Evolutionary conservation across 2,113 vertebrate species (phyloP), one percentile per base, ranked within the genome.

Genomic region (Terrapene triunguis): DNA sequence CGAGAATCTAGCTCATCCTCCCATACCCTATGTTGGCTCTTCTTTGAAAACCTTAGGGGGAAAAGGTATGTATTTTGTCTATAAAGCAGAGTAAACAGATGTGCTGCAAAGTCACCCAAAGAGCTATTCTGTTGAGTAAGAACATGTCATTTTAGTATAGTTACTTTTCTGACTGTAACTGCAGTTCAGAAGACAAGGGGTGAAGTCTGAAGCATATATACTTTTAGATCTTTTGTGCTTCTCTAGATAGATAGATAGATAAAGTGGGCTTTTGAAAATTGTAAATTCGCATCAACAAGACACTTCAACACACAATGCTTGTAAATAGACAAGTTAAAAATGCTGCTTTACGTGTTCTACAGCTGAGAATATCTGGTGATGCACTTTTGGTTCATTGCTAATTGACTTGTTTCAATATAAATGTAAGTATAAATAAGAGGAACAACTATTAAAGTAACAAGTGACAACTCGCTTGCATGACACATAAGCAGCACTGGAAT

Each of bases 131-230:
- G n/a, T 38, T 81, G 13, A 89, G 78, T 51, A 96, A 90, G 83
- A 90, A 38, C 47, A 82, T 85, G 32, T 29, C 42, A 25, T 84
- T 87, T 51, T 55, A 27, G 12, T 42, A 1, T n/a, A 83, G 94
- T 57, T 92, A 80, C 1, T 59, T 89, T 72, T 95, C 89, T 86
- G 81, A 78, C 83, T 84, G 85, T 44, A 96, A 3, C 35, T 72
- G 22, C 80, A 27, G 72, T 90, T 94, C 82, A 96, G 91, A 62
- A 32, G 29, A 50, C 42, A 59, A 86, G 80, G 54, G 6, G 1
- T 10, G 38, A 89, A 44, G 55, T 80, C 8, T 79, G 83, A 53
- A 82, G 38, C 47, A 24, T 0, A 6, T 80, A 80, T 78, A 72
- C 54, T 89, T 92, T 74, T 53, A 84, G 35, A 62, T 21, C 44